Conservation (phyloP, 2,888 invertebrate species). For the Pollenia angustigena region DNA sequence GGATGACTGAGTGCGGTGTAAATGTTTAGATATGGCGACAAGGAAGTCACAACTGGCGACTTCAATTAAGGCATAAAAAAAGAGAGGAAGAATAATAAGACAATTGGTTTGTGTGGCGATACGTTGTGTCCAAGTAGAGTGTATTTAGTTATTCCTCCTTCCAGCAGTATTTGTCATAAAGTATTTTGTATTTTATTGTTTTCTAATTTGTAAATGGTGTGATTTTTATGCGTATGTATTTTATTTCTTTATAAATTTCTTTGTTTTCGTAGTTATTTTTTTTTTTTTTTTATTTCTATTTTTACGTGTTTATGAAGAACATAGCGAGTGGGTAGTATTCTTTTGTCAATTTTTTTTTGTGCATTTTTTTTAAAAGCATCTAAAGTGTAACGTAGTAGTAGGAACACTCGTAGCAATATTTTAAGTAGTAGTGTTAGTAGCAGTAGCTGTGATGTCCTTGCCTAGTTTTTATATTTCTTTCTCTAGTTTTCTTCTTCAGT, state of each 20-base stretch:
- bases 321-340: constrained; percentile 44
- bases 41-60: constrained; percentile 46
- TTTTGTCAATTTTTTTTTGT: constrained; percentile 43
- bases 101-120: constrained; percentile 29
- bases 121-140: not conserved
- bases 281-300: constrained; percentile 42
- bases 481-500: constrained; percentile 50
- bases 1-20: not conserved
- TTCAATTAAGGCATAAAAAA: constrained; percentile 19
- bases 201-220: constrained; percentile 58
- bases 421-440: not conserved
- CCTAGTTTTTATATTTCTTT: constrained; percentile 15
- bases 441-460: constrained; percentile 60
- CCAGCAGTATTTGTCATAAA: constrained; percentile 40
- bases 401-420: not conserved
- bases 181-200: constrained; percentile 54
- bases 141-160: not conserved
- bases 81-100: not conserved
- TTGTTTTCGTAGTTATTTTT: constrained; percentile 17
- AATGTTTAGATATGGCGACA: constrained; percentile 32
- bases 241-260: constrained; percentile 51
- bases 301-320: constrained; percentile 58
- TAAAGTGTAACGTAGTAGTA: not conserved
- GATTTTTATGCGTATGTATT: constrained; percentile 64
- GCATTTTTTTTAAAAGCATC: not conserved